Percentiles rank a stretch among this genome's conserved stretches.
Evolutionary conservation across 2,797 vertebrate species (phyloP).

Genomic region (Rhinoraja longicauda): DNA sequence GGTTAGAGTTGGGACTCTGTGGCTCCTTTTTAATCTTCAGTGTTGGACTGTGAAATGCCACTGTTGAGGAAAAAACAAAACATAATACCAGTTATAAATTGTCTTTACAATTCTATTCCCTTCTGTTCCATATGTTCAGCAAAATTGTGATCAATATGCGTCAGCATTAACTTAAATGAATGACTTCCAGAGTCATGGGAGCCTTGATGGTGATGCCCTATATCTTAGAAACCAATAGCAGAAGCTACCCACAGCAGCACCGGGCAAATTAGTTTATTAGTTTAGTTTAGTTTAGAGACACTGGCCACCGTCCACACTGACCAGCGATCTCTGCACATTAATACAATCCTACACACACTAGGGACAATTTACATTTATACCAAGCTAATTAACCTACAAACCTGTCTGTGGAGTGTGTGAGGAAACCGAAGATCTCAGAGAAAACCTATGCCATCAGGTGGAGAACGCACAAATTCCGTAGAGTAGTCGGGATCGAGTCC

Average conservation of each 20-base stretch:
- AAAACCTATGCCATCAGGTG: too few species aligned
- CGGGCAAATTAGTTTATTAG: too few species aligned
- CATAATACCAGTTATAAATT: neutral
- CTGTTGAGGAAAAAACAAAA: slow-evolving; percentile 53
- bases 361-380: too few species aligned
- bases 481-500: too few species aligned
- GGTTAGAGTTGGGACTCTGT: slow-evolving; percentile 78
- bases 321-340: too few species aligned
- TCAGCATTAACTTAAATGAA: slow-evolving; percentile 11
- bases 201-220: neutral
- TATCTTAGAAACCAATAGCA: neutral
- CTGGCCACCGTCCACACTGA: too few species aligned
- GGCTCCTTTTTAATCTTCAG: slow-evolving; percentile 93
- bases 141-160: slow-evolving; percentile 19
- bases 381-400: too few species aligned
- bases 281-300: too few species aligned
- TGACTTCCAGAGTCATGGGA: neutral
- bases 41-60: slow-evolving; percentile 91
- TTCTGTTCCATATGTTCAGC: neutral
- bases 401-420: too few species aligned
- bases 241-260: neutral
- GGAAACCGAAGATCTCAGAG: too few species aligned
- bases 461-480: too few species aligned
- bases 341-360: too few species aligned
- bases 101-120: neutral